Percentiles rank a stretch among this genome's conserved stretches.
phyloP scores from a whole-genome alignment of 2,888 invertebrate species.

The Sepiola atlantica region DNA sequence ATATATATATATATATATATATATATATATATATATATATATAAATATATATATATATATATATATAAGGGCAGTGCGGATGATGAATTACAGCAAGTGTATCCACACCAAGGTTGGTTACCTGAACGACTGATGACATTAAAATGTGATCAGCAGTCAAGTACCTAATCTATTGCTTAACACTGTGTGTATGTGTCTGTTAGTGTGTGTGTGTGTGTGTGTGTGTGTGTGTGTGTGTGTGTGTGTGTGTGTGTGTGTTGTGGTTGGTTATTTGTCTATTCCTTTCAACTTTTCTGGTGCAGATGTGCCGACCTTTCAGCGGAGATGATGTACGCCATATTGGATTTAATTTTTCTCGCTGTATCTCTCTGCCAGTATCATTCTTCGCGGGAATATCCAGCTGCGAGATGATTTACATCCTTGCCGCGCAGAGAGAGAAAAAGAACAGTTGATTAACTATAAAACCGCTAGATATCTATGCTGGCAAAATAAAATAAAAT shows the following conservation, averaged over 20 bases:
- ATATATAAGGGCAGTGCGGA: background rate
- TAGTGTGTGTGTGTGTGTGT: background rate
- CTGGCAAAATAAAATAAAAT: no score
- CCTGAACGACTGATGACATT: background rate
- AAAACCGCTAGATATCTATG: background rate
- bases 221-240: background rate
- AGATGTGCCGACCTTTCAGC: background rate
- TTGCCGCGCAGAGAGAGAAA: background rate
- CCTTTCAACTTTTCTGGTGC: background rate
- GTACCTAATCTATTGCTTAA: no score
- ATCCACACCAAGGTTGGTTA: no score
- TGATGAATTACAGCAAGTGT: no score
- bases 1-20: background rate
- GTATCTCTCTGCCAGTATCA: background rate
- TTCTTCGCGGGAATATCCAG: background rate
- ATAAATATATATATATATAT: constrained; percentile 33
- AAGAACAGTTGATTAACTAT: background rate
- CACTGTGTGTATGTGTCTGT: background rate
- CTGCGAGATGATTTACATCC: background rate
- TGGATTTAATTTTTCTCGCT: background rate
- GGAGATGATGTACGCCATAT: background rate
- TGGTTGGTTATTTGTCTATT: background rate
- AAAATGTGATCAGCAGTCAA: background rate
- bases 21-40: constrained; percentile 43
- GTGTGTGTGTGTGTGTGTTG: background rate